A percentile compares a stretch with the other conserved stretches of the same genome.
Conservation (phyloP, 2,888 invertebrate species). For the Synergus laeviventris region DNA sequence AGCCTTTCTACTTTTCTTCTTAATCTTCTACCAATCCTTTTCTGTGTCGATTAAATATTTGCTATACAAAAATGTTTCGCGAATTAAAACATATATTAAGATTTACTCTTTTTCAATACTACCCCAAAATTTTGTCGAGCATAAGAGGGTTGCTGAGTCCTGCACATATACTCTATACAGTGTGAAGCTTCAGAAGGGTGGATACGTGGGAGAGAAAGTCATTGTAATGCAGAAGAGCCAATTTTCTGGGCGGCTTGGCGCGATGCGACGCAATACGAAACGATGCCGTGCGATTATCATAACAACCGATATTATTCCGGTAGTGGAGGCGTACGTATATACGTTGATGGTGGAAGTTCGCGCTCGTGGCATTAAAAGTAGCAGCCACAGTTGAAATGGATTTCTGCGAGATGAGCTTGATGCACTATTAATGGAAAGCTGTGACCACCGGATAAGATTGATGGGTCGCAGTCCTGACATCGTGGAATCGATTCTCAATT, state of each 20-base stretch:
- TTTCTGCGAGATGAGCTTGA: conserved; percentile 62
- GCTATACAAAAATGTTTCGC: neutral
- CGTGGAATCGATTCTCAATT: conserved; percentile 50
- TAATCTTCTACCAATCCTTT: too few relatives aligned
- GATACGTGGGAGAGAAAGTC: conserved; percentile 64
- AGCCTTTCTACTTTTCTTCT: too few relatives aligned
- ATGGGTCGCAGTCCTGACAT: conserved; percentile 65
- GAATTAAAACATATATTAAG: neutral
- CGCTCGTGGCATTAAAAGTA: conserved; percentile 41
- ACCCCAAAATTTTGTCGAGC: neutral
- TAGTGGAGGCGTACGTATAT: conserved; percentile 46
- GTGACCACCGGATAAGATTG: conserved; percentile 71
- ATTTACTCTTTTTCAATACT: neutral
- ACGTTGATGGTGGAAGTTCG: conserved; percentile 42
- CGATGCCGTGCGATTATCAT: conserved; percentile 75
- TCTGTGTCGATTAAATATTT: too few relatives aligned
- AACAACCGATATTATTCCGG: conserved; percentile 76
- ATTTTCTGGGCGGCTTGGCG: conserved; percentile 76
- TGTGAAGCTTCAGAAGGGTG: conserved; percentile 50
- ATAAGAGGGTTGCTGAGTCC: conserved; percentile 5
- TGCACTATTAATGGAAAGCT: conserved; percentile 74
- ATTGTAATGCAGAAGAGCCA: conserved; percentile 77
- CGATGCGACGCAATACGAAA: conserved; percentile 72
- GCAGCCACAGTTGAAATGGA: conserved; percentile 54
- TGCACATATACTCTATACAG: conserved; percentile 47